These are phyloP conservation scores for Blastobasis adustella DNA, from an alignment of 2,888 invertebrate genomes.

Conservation along the genomic window DNA sequence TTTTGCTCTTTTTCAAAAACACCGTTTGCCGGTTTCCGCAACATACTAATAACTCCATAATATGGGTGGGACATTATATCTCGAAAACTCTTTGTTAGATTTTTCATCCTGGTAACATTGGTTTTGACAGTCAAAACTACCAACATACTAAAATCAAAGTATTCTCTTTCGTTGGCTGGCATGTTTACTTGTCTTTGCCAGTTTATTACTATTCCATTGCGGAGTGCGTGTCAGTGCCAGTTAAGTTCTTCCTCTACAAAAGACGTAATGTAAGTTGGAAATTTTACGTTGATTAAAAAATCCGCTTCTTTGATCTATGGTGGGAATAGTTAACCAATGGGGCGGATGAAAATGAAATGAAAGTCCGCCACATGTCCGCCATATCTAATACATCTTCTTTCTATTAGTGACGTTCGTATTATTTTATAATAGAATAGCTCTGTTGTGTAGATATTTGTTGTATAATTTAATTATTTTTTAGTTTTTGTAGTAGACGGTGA, in stretches of 20 bases:
- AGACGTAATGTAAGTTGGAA: not conserved
- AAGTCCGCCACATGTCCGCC: constrained; percentile 71
- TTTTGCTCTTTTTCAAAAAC: too few relatives aligned
- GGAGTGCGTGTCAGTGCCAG: not conserved
- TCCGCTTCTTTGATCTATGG: constrained; percentile 16
- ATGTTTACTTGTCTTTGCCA: too few relatives aligned
- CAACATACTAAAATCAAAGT: not conserved
- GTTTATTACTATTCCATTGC: not conserved
- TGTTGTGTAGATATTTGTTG: constrained; percentile 60
- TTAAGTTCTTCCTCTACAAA: not conserved
- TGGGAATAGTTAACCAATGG: constrained; percentile 28
- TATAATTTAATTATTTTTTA: constrained; percentile 64
- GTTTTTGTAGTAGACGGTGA: constrained; percentile 56
- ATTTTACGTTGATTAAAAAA: not conserved
- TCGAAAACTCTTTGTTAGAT: too few relatives aligned
- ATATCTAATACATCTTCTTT: constrained; percentile 65
- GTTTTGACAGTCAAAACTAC: constrained; percentile 3
- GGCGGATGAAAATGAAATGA: constrained; percentile 49
- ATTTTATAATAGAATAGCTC: constrained; percentile 60
- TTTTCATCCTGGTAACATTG: constrained; percentile 1
- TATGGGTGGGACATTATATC: too few relatives aligned
- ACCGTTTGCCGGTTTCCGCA: too few relatives aligned
- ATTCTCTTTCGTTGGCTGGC: too few relatives aligned
- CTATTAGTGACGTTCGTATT: constrained; percentile 65
- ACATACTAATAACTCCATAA: too few relatives aligned